Conservation (phyloP, 2,113 vertebrate genomes). For the Melospiza melodia region DNA sequence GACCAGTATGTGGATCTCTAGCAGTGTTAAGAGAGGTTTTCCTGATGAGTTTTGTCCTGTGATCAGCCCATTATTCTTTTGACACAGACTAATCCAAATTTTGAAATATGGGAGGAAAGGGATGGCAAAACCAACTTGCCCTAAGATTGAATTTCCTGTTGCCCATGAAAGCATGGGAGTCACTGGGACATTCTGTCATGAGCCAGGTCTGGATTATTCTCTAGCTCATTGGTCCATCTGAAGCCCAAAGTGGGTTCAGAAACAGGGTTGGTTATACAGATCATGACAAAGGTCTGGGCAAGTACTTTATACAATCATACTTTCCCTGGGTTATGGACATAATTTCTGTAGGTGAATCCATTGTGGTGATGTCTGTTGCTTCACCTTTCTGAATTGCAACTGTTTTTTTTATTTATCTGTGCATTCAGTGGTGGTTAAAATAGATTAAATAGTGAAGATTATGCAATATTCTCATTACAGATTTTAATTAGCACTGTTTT, state of each 20-base stretch:
- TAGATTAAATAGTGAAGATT: neutral
- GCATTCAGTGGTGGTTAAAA: neutral
- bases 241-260: neutral
- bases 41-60: neutral
- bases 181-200: neutral
- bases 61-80: neutral
- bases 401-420: neutral
- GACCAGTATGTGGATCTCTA: neutral
- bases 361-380: neutral
- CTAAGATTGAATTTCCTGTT: neutral
- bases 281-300: neutral
- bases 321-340: neutral
- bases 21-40: neutral
- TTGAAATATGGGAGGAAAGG: neutral
- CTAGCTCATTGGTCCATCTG: neutral
- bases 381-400: neutral
- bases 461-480: neutral
- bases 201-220: neutral
- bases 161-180: rapidly evolving
- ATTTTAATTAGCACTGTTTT: neutral
- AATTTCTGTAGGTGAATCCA: neutral
- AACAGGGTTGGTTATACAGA: neutral
- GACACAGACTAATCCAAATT: neutral
- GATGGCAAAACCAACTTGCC: neutral
- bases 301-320: neutral